These are phyloP conservation scores for Scelioninae gen. 2 DNA, from an alignment of 2,888 invertebrate genomes.

Conservation along the genomic window DNA sequence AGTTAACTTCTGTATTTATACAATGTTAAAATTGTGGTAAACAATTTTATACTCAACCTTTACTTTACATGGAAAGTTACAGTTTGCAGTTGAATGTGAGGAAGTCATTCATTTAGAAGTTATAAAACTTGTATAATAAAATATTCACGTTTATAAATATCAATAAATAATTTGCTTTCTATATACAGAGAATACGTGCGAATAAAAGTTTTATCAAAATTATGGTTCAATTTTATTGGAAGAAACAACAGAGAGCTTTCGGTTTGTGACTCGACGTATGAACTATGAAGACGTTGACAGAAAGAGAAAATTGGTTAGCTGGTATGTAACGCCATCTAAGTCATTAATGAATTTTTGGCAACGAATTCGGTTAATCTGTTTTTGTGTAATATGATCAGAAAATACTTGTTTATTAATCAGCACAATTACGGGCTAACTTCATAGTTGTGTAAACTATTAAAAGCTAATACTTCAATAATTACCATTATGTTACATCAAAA, in stretches of 20 bases:
- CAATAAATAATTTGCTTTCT: conserved; percentile 40
- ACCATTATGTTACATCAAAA: too few relatives aligned
- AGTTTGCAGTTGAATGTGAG: too few relatives aligned
- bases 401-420: not conserved
- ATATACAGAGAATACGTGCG: conserved; percentile 35
- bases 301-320: too few relatives aligned
- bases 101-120: too few relatives aligned
- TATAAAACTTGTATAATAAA: conserved; percentile 16
- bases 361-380: conserved; percentile 5
- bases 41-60: too few relatives aligned
- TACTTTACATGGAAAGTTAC: too few relatives aligned
- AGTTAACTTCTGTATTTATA: too few relatives aligned
- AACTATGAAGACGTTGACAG: too few relatives aligned
- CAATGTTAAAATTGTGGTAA: too few relatives aligned
- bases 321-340: conserved; percentile 3
- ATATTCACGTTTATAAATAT: conserved; percentile 28
- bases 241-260: conserved; percentile 35
- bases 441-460: too few relatives aligned
- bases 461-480: too few relatives aligned
- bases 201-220: conserved; percentile 51
- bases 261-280: conserved; percentile 19
- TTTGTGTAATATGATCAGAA: conserved; percentile 1
- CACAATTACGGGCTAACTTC: too few relatives aligned
- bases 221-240: conserved; percentile 36
- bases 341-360: conserved; percentile 44